Evolutionary conservation across 2,888 invertebrate genomes (phyloP), one percentile per base, ranked within the genome.

Genomic region (Eupeodes luniger): DNA sequence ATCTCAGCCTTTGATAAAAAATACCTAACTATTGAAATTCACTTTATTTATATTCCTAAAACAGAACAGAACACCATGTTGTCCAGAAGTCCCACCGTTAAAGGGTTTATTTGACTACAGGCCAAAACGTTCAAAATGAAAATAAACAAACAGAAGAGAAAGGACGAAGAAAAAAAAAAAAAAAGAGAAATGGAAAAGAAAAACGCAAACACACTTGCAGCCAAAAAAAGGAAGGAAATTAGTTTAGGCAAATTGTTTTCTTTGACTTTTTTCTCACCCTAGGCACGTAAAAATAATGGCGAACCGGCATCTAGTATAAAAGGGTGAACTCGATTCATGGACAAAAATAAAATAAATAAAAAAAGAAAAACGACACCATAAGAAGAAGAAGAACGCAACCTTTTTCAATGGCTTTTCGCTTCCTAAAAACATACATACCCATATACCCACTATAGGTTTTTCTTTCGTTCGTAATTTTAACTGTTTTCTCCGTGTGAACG

Each of bases 191-290:
- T 70, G 9, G 19, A 36, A 16, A 34, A 36, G 9, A n/a, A n/a
- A 62, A 64, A 47, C 16, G n/a, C 59, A 36, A 53, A 51, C 51
- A 44, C 61, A 72, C 34, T 55, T 51, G 80, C 89, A 62, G 76
- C 49, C 80, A 81, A 79, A 59, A 49, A 59, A 76, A 86, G 91
- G 89, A 91, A 91, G 92, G 92, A 92, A 92, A 92, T 92, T 92
- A 92, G 92, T 91, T 92, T 92, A 92, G 92, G 91, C 92, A 92
- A 92, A 92, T 92, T 92, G 92, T 92, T 92, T 90, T 91, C 91
- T 89, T 83, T 74, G 80, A 62, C 61, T 72, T 76, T 83, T 81
- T 69, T 67, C 67, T 62, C 83, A 80, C 76, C 64, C 76, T 36
- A 70, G 66, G 86, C 86, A 79, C 81, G 86, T 82, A 76, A 70